Conservation (phyloP, 2,888 invertebrate genomes). For the Panzeria rudis region DNA sequence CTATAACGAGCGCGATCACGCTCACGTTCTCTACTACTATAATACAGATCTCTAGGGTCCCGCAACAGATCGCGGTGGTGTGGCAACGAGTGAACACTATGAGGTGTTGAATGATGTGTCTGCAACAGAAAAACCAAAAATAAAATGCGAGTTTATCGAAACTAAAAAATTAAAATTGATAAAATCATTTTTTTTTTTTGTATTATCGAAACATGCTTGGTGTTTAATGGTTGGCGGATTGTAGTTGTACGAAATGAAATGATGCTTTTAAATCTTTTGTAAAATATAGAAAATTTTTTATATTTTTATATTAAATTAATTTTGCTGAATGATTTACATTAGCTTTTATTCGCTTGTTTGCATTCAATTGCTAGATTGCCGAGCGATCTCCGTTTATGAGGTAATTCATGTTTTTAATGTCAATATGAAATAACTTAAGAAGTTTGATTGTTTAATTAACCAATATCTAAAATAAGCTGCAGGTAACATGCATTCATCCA, state of each 20-base stretch:
- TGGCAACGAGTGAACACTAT: conserved; percentile 85
- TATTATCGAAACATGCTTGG: conserved; percentile 49
- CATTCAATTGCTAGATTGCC: neutral
- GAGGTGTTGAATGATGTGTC: conserved; percentile 84
- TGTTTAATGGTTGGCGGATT: conserved; percentile 14
- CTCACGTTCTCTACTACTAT: conserved; percentile 84
- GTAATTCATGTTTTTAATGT: conserved; percentile 30
- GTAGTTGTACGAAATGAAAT: conserved; percentile 48
- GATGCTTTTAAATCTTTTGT: neutral
- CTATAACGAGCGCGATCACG: conserved; percentile 83
- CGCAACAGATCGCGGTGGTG: conserved; percentile 84
- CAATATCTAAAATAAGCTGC: conserved; percentile 56
- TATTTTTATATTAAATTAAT: neutral
- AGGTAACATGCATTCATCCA: conserved; percentile 51
- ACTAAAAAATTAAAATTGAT: conserved; percentile 36
- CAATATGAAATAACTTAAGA: conserved; percentile 50
- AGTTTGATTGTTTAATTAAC: conserved; percentile 18
- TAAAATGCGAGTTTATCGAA: conserved; percentile 58
- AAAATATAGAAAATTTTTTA: neutral
- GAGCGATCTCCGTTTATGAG: neutral
- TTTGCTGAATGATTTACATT: neutral
- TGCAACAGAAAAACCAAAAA: conserved; percentile 75
- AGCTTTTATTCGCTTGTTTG: neutral
- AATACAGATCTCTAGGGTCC: conserved; percentile 84
- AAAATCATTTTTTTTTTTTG: conserved; percentile 4